Percentiles rank a stretch among this genome's conserved stretches.
Evolutionary conservation across 92 coral and sea anemone species (phyloP).

Genomic region (Meandrina meandrites): DNA sequence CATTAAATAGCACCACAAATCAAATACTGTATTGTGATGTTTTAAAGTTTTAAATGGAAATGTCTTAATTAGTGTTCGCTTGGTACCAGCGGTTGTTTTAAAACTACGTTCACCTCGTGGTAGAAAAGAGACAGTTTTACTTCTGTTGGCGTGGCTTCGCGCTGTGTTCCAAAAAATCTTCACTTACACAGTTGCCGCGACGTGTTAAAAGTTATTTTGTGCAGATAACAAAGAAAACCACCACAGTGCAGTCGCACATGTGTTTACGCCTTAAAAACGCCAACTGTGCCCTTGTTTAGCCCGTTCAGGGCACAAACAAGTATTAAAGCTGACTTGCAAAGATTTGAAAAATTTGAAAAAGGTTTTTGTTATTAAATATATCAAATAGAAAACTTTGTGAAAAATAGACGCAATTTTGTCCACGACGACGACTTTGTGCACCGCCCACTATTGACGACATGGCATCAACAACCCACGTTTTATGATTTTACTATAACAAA

Average conservation of each 20-base stretch:
- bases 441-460: too few species aligned
- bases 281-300: neutral
- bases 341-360: neutral
- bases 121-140: neutral
- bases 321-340: neutral
- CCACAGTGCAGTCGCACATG: too few species aligned
- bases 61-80: neutral
- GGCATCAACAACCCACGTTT: too few species aligned
- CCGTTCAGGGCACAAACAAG: neutral
- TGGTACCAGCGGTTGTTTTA: neutral
- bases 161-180: neutral
- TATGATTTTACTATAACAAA: neutral
- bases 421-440: too few species aligned
- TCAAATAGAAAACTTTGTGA: too few species aligned
- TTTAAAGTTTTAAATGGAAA: neutral
- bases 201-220: neutral
- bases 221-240: neutral
- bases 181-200: neutral
- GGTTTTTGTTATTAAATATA: too few species aligned
- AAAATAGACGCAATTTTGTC: too few species aligned
- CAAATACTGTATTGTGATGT: neutral
- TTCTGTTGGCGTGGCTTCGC: neutral
- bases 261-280: neutral
- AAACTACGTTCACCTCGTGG: neutral
- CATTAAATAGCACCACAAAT: neutral